Base-by-base conservation (phyloP, 2,888 invertebrate species). In the Chrysina gloriosa region DNA sequence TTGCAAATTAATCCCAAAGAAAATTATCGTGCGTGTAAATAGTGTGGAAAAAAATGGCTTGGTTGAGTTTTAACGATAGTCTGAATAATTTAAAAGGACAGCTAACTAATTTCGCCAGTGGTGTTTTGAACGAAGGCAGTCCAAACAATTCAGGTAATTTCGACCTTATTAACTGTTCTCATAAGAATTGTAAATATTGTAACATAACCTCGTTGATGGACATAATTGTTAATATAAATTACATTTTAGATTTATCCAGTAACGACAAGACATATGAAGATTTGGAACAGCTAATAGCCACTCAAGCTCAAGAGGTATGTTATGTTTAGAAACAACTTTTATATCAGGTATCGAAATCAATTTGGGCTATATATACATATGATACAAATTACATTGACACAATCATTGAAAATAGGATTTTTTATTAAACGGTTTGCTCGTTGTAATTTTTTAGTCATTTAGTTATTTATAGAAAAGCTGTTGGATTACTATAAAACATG, bases 51-150 rank as follows among this genome's bases (percentile, higher is more conserved):
- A 23, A 80, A 77, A 90, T 90, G 90, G 88, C 90, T 82, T 91
- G 91, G 91, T 84, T 90, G 69, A 89, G 88, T 81, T 76, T 80
- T 45, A 91, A 91, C 81, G 86, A 89, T 77, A 88, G 88, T 84
- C 84, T 89, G 74, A 88, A 83, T 80, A 89, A 86, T 83, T 84
- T 96, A 73, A 95, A 94, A 83, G 96, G 95, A 74, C 96, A 96
- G 86, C 89, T 96, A 77, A 89, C 91, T 31, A 95, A 88, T 85
- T 92, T 96, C 78, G 95, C 96, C 68, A 93, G 92, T 81, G 95
- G 95, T 84, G 95, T 96, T 76, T 86, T 96, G 80, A 90, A 92
- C 72, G 95, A 95, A 77, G 88, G 86, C 71, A 86, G 87, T 77
- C 87, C 85, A 69, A 89, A 89, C 77, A 87, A 86, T 79, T 85